Conservation (phyloP, 2,797 vertebrate species). For the Molossus molossus region DNA sequence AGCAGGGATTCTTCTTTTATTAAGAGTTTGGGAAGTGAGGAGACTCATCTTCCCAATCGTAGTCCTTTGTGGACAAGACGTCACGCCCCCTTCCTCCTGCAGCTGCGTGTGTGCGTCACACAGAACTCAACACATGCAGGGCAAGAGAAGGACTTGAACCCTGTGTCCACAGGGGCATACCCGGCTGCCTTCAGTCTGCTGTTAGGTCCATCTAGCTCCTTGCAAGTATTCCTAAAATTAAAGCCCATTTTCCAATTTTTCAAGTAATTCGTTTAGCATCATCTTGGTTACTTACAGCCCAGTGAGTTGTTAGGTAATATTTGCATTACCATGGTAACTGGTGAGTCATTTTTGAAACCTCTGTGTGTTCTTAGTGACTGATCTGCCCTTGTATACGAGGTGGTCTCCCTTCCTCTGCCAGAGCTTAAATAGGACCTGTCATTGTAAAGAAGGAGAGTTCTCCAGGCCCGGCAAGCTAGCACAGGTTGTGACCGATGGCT, state of each 20-base stretch:
- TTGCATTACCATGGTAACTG: conserved; percentile 79
- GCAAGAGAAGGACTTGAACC: not conserved
- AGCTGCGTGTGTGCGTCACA: not conserved
- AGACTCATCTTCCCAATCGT: not conserved
- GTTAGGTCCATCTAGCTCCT: not conserved
- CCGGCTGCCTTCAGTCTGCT: not conserved
- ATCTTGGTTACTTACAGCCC: conserved; percentile 66
- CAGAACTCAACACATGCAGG: accelerated
- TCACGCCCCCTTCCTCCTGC: not conserved
- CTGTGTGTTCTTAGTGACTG: conserved; percentile 58
- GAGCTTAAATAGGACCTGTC: conserved; percentile 22
- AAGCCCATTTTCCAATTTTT: conserved; percentile 29
- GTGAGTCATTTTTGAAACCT: conserved; percentile 79
- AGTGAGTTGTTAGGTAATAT: conserved; percentile 76
- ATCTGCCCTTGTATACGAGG: conserved; percentile 18
- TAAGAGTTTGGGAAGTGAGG: not conserved
- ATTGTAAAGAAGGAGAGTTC: not conserved
- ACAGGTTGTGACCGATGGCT: not conserved
- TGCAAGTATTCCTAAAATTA: conserved; percentile 66
- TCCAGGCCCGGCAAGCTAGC: not conserved
- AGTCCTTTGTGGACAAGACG: conserved; percentile 49
- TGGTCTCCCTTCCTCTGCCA: not conserved
- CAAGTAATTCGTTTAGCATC: conserved; percentile 31
- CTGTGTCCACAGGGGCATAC: not conserved
- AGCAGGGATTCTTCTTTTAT: not conserved